These are phyloP conservation scores for Turritopsis dohrnii DNA, from an alignment of 30 jellyfish, hydroid and myxozoan species.

Conservation along the genomic window DNA sequence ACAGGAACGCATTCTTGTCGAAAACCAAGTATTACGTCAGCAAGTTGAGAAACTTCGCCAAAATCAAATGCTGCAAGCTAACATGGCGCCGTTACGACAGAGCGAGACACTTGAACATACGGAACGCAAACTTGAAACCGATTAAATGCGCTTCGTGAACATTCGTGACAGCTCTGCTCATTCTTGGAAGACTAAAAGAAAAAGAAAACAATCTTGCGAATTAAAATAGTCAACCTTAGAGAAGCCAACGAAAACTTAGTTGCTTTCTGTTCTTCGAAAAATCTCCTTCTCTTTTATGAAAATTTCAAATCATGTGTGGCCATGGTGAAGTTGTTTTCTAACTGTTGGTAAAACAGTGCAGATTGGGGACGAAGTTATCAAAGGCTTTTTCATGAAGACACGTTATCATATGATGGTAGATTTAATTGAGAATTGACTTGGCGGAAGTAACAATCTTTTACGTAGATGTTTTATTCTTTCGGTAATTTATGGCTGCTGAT, in stretches of 20 bases:
- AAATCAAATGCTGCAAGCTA: conserved; percentile 74
- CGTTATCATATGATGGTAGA: not conserved
- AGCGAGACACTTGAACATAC: conserved; percentile 21
- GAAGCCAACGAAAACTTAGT: too few species aligned
- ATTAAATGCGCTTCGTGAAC: not conserved
- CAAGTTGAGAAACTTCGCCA: conserved; percentile 84
- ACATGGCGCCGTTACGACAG: conserved; percentile 50
- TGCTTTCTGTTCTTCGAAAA: too few species aligned
- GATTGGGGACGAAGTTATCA: not conserved
- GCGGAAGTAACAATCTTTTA: not conserved
- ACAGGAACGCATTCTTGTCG: conserved; percentile 73
- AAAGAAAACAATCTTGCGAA: not conserved
- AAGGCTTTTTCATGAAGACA: not conserved
- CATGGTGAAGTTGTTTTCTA: too few species aligned
- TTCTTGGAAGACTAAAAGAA: too few species aligned
- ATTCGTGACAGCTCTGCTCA: not conserved
- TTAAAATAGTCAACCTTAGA: too few species aligned
- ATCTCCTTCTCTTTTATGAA: too few species aligned
- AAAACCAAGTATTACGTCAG: conserved; percentile 83
- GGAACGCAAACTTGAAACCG: conserved; percentile 23
- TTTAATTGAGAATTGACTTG: not conserved
- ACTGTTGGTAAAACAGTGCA: too few species aligned
- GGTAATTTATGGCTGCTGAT: not conserved
- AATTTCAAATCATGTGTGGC: too few species aligned
- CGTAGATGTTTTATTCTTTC: not conserved